Base-by-base conservation (phyloP, 2,113 vertebrate genomes). In the Dunckerocampus dactyliophorus region DNA sequence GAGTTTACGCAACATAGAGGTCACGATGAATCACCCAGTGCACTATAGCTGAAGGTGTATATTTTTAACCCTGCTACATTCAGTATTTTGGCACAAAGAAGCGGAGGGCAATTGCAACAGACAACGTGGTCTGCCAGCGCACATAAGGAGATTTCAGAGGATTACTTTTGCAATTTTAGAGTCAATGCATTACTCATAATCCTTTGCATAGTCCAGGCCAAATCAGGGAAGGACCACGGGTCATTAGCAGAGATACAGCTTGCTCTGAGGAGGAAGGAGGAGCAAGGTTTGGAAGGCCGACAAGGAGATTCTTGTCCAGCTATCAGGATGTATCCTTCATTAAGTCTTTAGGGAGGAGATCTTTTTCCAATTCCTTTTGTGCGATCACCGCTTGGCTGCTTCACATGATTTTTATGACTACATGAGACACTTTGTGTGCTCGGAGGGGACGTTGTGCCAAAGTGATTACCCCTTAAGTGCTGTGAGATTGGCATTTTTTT, bases 111-210 rank as follows among this genome's bases (percentile, higher is more conserved):
- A 83, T 82, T 78, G 84, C 76, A 85, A 85, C 84, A 76, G 84
- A 91, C 85, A 88, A 82, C 81, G 59, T 81, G 76, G 80, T 73
- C 85, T 82, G 82, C 79, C 81, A 72, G 80, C 82, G 81, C 86
- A 82, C 87, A 89, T 87, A 84, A 88, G 87, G 87, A 90, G 89
- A 90, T 89, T 89, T 90, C 82, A 88, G 84, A 87, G 90, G 90
- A 91, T 91, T 91, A 89, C 87, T 88, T 88, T 88, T 83, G 85
- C 88, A 90, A 90, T 91, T 90, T 92, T 89, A 89, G 88, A 89
- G 77, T 85, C 89, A 84, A 84, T 90, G 88, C 88, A 90, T 91
- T 88, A 91, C 87, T 90, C 83, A 89, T 89, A 91, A 91, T 91
- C 89, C 88, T 72, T 14, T 81, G 86, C 82, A 85, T 87, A 74